Percentiles rank a stretch among this genome's conserved stretches.
phyloP scores from a whole-genome alignment of 2,113 vertebrate genomes.

The Climacteris rufus region DNA sequence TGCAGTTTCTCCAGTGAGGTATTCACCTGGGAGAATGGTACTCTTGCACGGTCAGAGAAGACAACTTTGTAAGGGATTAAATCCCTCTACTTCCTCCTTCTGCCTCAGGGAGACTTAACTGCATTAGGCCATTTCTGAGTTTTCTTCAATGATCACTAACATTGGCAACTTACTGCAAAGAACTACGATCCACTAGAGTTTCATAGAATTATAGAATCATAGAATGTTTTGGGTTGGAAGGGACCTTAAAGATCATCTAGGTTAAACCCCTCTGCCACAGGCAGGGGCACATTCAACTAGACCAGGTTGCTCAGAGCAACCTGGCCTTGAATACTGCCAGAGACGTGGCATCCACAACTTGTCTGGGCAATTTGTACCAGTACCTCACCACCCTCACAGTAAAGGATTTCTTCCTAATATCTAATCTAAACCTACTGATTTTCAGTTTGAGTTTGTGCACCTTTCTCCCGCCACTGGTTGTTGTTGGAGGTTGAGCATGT shows the following conservation, averaged over 20 bases:
- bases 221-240: background rate
- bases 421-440: background rate
- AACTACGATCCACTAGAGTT: background rate
- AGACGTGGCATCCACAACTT: background rate
- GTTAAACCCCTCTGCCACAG: background rate
- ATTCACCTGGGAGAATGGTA: background rate
- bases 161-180: background rate
- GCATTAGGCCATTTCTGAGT: background rate
- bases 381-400: background rate
- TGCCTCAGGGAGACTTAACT: background rate
- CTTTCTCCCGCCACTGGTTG: background rate
- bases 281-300: background rate
- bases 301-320: background rate
- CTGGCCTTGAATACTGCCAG: background rate
- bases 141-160: background rate
- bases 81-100: background rate
- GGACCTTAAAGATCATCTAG: background rate
- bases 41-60: background rate
- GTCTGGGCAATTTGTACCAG: too few relatives aligned
- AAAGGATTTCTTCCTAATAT: background rate
- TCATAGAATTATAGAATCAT: background rate
- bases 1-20: background rate
- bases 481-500: background rate
- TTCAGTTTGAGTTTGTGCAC: background rate
- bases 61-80: background rate